These are phyloP conservation scores for Nineta flava DNA, from an alignment of 2,888 invertebrate species.

Conservation along the genomic window DNA sequence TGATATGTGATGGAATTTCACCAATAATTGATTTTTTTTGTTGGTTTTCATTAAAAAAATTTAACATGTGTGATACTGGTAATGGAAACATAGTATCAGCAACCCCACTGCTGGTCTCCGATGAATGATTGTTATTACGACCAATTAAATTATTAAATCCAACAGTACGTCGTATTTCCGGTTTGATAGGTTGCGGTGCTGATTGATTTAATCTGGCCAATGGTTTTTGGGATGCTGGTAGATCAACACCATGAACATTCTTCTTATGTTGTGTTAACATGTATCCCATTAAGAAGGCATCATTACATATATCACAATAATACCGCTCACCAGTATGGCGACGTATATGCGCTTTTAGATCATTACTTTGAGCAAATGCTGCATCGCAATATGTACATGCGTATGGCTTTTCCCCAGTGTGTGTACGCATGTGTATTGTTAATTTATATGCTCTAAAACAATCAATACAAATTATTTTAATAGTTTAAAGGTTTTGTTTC, in stretches of 20 bases:
- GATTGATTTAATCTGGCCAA: not conserved
- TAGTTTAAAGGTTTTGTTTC: not conserved
- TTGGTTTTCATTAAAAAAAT: not conserved
- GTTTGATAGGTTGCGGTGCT: not conserved
- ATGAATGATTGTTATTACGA: no score
- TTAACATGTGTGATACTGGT: not conserved
- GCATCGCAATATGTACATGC: slow-evolving; percentile 32
- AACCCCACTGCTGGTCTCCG: no score
- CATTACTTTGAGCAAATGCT: slow-evolving; percentile 40
- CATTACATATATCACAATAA: slow-evolving; percentile 36
- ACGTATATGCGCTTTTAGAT: slow-evolving; percentile 38
- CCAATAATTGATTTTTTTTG: not conserved
- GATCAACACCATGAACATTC: slow-evolving; percentile 24
- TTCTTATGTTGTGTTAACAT: slow-evolving; percentile 38
- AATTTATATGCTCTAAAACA: slow-evolving; percentile 33
- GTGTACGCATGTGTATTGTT: slow-evolving; percentile 28
- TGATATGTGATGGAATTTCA: no score
- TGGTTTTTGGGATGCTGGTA: not conserved
- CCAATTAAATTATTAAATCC: no score
- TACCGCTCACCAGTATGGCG: slow-evolving; percentile 41
- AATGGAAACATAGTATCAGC: not conserved
- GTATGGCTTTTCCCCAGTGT: slow-evolving; percentile 4
- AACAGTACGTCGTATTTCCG: not conserved
- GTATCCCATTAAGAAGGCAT: slow-evolving; percentile 37
- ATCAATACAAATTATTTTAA: not conserved